Evolutionary conservation across 2,113 vertebrate genomes (phyloP).

Genomic region (Colistium nudipinnis): DNA sequence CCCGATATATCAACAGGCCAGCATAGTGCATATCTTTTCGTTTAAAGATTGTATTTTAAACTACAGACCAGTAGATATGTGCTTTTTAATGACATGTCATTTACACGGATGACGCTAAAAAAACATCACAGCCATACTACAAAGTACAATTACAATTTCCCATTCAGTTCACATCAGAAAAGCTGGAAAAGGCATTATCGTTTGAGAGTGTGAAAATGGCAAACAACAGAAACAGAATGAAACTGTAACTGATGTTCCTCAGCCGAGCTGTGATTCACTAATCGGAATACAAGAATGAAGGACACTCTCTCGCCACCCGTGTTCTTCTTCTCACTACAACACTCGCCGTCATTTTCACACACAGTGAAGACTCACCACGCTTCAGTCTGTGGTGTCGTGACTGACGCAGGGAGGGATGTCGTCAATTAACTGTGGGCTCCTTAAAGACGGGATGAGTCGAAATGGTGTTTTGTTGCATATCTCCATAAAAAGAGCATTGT

Average conservation of each 20-base stretch:
- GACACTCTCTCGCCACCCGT: slow-evolving; percentile 41
- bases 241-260: slow-evolving; percentile 2
- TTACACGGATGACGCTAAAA: no score
- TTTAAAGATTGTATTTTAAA: no score
- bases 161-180: no score
- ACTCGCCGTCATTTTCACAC: slow-evolving; percentile 63
- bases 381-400: slow-evolving; percentile 53
- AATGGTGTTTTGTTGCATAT: slow-evolving; percentile 35
- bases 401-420: slow-evolving; percentile 68
- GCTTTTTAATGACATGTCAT: no score
- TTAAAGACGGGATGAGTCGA: slow-evolving; percentile 47
- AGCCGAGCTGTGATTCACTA: slow-evolving; percentile 41
- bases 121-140: no score
- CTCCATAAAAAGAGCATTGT: slow-evolving; percentile 48
- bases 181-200: neutral
- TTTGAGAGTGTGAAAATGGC: neutral
- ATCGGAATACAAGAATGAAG: slow-evolving; percentile 49
- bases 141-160: no score
- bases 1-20: no score
- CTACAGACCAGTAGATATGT: no score
- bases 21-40: no score
- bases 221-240: neutral
- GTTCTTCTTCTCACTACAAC: slow-evolving; percentile 53
- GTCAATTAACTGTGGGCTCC: slow-evolving; percentile 55
- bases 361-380: slow-evolving; percentile 55